phyloP scores from a whole-genome alignment of 1,140 invertebrate genomes.

The Panagrolaimus sp. region DNA sequence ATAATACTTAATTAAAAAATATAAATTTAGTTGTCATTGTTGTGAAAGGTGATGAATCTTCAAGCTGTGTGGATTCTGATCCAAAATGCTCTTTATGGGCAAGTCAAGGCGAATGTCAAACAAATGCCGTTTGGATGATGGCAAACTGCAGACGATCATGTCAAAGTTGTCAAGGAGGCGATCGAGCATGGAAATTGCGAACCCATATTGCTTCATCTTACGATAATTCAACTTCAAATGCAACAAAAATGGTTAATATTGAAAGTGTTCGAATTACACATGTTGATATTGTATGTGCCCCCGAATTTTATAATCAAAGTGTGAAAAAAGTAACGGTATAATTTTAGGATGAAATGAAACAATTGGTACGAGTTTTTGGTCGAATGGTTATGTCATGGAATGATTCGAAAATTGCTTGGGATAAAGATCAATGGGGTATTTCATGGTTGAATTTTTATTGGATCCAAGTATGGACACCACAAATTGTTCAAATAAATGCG shows the following conservation, averaged over 20 bases:
- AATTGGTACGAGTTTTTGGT: conserved; percentile 49
- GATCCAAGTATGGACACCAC: conserved; percentile 59
- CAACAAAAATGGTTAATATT: conserved; percentile 42
- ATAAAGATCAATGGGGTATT: conserved; percentile 57
- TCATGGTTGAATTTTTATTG: conserved; percentile 59
- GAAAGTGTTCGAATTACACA: conserved; percentile 56
- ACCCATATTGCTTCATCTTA: conserved; percentile 50
- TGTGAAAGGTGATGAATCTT: neutral
- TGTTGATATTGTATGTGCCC: conserved; percentile 48
- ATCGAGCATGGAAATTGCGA: conserved; percentile 55
- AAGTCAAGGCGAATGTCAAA: conserved; percentile 55
- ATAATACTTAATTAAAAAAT: too few relatives aligned
- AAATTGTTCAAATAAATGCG: conserved; percentile 58
- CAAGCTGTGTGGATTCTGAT: conserved; percentile 55
- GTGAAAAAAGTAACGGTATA: neutral
- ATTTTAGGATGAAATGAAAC: conserved; percentile 44
- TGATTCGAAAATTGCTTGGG: conserved; percentile 55
- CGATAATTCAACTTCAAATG: conserved; percentile 51
- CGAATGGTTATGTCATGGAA: conserved; percentile 57
- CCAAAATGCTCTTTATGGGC: conserved; percentile 57
- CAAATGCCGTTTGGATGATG: conserved; percentile 60
- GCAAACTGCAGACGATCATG: conserved; percentile 57
- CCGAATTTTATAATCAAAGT: neutral
- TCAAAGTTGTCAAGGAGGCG: conserved; percentile 57
- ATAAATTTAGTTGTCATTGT: too few relatives aligned